phyloP scores from a whole-genome alignment of 2,888 invertebrate genomes.

The Drosophila lutescens region DNA sequence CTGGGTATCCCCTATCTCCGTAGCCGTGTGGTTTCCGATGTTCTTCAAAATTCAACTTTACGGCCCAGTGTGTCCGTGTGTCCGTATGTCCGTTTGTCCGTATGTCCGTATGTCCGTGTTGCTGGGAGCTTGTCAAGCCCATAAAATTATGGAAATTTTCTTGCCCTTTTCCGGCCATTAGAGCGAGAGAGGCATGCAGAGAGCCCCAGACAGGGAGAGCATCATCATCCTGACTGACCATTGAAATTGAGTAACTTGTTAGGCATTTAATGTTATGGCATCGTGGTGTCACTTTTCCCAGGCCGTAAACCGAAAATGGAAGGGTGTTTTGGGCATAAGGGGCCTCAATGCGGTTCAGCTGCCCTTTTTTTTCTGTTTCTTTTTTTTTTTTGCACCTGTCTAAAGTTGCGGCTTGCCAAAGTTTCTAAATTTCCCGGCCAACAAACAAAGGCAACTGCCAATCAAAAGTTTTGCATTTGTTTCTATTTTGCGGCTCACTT shows the following conservation, averaged over 20 bases:
- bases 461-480: conserved; percentile 67
- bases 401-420: conserved; percentile 56
- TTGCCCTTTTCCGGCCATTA: conserved; percentile 61
- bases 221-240: conserved; percentile 23
- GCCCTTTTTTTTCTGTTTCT: not conserved
- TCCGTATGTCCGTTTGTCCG: not conserved
- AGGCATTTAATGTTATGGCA: conserved; percentile 38
- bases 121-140: conserved; percentile 58
- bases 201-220: not conserved
- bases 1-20: not conserved
- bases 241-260: conserved; percentile 45
- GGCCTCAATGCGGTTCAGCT: not conserved
- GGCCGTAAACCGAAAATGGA: conserved; percentile 16
- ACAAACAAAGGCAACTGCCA: conserved; percentile 70
- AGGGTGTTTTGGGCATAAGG: conserved; percentile 1
- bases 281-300: conserved; percentile 31
- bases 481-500: conserved; percentile 39
- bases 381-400: conserved; percentile 58
- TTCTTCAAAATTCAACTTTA: conserved; percentile 66
- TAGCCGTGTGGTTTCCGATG: conserved; percentile 52
- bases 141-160: conserved; percentile 79
- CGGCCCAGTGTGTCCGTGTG: conserved; percentile 24
- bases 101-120: conserved; percentile 18
- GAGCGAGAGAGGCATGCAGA: not conserved
- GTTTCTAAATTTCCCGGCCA: conserved; percentile 42